Conservation (phyloP, 2,797 vertebrate genomes). For the Chromobotia macracanthus region DNA sequence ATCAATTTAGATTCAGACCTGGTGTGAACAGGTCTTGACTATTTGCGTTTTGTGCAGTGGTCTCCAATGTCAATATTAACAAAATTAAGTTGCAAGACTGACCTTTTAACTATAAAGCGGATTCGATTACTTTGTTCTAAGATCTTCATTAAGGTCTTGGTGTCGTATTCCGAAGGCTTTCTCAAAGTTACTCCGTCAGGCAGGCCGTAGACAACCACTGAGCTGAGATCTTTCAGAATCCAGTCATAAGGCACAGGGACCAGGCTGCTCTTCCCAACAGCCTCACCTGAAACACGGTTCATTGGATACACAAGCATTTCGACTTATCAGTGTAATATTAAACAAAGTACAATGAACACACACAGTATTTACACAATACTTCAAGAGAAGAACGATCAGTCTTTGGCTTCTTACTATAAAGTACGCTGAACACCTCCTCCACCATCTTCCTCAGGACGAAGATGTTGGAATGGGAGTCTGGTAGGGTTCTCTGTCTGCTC, state of each 20-base stretch:
- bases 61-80: background rate
- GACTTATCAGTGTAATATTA: background rate
- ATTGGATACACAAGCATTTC: background rate
- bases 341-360: too few relatives aligned
- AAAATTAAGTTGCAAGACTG: slow-evolving; percentile 42
- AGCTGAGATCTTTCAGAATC: slow-evolving; percentile 89
- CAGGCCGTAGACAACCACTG: slow-evolving; percentile 85
- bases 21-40: too few relatives aligned
- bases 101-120: slow-evolving; percentile 93
- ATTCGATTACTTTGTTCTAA: slow-evolving; percentile 96
- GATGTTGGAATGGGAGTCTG: slow-evolving; percentile 88
- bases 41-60: background rate
- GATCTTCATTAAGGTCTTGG: slow-evolving; percentile 95
- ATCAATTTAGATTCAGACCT: too few relatives aligned
- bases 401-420: slow-evolving; percentile 89
- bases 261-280: slow-evolving; percentile 91
- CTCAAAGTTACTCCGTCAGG: slow-evolving; percentile 91
- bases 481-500: slow-evolving; percentile 77
- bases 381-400: background rate
- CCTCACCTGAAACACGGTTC: slow-evolving; percentile 82
- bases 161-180: slow-evolving; percentile 90
- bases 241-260: slow-evolving; percentile 94
- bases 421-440: slow-evolving; percentile 98
- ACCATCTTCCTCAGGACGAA: slow-evolving; percentile 99
- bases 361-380: background rate